phyloP scores from a whole-genome alignment of 92 coral and sea anemone species.

The Phenganax marumi region DNA sequence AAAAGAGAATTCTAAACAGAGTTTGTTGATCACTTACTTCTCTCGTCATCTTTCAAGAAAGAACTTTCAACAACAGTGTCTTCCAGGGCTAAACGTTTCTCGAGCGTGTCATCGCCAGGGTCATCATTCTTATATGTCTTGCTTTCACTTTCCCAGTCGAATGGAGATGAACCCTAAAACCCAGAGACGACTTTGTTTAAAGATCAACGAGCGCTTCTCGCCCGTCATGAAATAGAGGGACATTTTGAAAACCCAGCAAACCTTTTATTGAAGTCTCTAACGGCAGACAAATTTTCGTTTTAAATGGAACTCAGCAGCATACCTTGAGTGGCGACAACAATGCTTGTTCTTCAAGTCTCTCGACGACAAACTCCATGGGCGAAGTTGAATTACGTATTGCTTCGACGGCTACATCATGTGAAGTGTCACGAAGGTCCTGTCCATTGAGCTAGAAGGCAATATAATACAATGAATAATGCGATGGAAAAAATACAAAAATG shows the following conservation, averaged over 20 bases:
- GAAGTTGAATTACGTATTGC: slow-evolving; percentile 78
- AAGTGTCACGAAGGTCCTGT: slow-evolving; percentile 80
- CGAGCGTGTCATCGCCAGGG: neutral
- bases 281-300: neutral
- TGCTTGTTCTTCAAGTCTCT: slow-evolving; percentile 33
- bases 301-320: neutral
- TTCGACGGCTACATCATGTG: slow-evolving; percentile 96
- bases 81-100: neutral
- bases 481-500: neutral
- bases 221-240: neutral
- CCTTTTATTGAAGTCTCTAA: no score
- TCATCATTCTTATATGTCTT: slow-evolving; percentile 19
- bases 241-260: neutral
- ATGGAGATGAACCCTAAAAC: slow-evolving; percentile 19
- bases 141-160: slow-evolving; percentile 3
- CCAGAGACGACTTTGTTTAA: neutral
- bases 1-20: neutral
- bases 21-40: slow-evolving; percentile 2
- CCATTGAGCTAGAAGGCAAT: slow-evolving; percentile 71
- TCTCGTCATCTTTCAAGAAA: neutral
- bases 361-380: slow-evolving; percentile 88
- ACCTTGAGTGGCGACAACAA: slow-evolving; percentile 28
- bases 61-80: neutral
- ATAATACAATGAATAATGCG: neutral
- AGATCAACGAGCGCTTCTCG: neutral